Evolutionary conservation across 1,140 invertebrate genomes (phyloP), one percentile per base, ranked within the genome.

Genomic region (Drusus annulatus): DNA sequence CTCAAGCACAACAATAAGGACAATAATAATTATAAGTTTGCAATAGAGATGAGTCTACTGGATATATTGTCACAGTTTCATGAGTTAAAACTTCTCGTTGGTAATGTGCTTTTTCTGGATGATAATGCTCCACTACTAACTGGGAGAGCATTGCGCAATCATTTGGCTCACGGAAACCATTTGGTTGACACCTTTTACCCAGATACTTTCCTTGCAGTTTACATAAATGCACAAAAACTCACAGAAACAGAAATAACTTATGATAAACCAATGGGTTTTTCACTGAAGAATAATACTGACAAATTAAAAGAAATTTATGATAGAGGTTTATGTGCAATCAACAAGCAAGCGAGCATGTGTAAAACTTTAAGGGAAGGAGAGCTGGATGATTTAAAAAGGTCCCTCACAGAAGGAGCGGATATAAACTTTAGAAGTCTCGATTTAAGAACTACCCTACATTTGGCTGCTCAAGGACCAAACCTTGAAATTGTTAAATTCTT

Each of bases 251-350:
- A 17, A 58, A 58, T 58, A 58, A 58, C 17, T 58, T 17, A 2
- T 58, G 2, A n/a, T 17, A n/a, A 21, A 58, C 19, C 2, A 17
- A 58, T 58, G 4, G 54, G 54, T 21, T 19, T 19, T 8, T 8
- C 21, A 19, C 17, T 17, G 16, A 58, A 17, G 16, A 17, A 58
- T 58, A 16, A 58, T 21, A 19, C 21, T 58, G 54, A 58, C n/a
- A 58, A 58, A 58, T 17, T 58, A n/a, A 58, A 58, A 58, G 54
- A 58, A 10, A 58, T 19, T 19, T 58, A 58, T 58, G 16, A 58
- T 3, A 58, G 54, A 58, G n/a, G 54, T 58, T 58, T 58, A 58
- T 21, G 21, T 1, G 16, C 21, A 19, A 58, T 58, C n/a, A 13
- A 21, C 21, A 13, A 25, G 60, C 60, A 28, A 25, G 21, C 17